These are phyloP conservation scores for Nematolebias whitei DNA, from an alignment of 2,113 vertebrate genomes.

Conservation along the genomic window DNA sequence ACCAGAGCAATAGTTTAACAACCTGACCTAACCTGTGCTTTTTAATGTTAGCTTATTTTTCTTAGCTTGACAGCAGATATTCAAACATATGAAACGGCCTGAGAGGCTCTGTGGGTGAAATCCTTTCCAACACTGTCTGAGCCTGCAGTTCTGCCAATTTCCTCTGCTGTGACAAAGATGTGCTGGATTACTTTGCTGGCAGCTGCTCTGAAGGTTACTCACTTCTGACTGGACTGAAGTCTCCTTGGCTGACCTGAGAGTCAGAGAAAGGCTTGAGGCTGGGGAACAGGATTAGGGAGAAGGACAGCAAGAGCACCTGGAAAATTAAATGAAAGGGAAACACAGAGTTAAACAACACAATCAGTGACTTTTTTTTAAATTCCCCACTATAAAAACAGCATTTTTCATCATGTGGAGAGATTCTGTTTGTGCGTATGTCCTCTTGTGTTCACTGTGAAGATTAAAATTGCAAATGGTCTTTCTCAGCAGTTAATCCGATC, in stretches of 20 bases:
- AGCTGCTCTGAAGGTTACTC: constrained; percentile 54
- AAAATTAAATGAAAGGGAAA: constrained; percentile 3
- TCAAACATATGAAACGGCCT: constrained; percentile 10
- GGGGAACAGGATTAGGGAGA: constrained; percentile 91
- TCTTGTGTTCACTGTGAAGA: background rate
- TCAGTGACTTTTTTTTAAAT: background rate
- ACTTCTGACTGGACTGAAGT: constrained; percentile 90
- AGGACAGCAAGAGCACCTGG: constrained; percentile 92
- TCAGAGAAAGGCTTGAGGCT: constrained; percentile 86
- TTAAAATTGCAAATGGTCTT: too few relatives aligned
- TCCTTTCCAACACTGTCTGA: constrained; percentile 1
- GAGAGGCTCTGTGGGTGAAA: constrained; percentile 19
- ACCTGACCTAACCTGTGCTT: too few relatives aligned
- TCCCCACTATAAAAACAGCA: background rate
- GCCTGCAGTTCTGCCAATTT: constrained; percentile 26
- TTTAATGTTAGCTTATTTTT: too few relatives aligned
- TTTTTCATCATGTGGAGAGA: background rate
- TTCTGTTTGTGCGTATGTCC: background rate
- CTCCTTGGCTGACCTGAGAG: constrained; percentile 82
- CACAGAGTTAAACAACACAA: background rate
- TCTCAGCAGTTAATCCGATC: too few relatives aligned
- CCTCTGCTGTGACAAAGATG: constrained; percentile 22
- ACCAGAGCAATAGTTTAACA: too few relatives aligned
- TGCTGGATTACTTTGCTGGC: constrained; percentile 33
- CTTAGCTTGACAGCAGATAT: constrained; percentile 11